Percentiles rank a stretch among this genome's conserved stretches.
These are phyloP conservation scores for Propsilocerus akamusi DNA, from an alignment of 1,140 invertebrate genomes.

Conservation along the genomic window DNA sequence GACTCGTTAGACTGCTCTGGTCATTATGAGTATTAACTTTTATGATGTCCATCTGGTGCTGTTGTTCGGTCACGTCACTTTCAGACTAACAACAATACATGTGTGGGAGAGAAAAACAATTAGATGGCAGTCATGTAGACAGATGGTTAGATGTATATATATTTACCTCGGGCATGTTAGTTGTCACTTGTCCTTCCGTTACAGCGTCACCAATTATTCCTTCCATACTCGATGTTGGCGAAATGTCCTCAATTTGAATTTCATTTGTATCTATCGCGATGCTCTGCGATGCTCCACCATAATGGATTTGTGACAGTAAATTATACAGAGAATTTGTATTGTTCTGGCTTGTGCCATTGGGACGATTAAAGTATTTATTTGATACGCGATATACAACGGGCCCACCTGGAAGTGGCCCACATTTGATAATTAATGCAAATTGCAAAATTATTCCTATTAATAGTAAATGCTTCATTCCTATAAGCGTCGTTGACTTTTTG, in stretches of 20 bases:
- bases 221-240: not conserved
- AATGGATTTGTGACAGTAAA: not conserved
- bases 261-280: not conserved
- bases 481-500: too few species aligned
- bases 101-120: not conserved
- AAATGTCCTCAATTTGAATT: not conserved
- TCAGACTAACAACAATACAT: not conserved
- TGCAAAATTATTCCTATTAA: too few species aligned
- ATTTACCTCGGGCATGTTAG: not conserved
- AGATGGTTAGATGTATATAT: too few species aligned
- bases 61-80: not conserved
- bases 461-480: too few species aligned
- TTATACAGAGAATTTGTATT: not conserved
- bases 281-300: not conserved
- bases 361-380: not conserved
- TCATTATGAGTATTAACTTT: not conserved
- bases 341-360: not conserved
- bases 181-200: too few species aligned
- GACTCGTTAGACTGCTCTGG: not conserved
- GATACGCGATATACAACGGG: not conserved
- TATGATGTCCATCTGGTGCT: not conserved
- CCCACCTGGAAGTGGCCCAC: not conserved
- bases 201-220: too few species aligned
- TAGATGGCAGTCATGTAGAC: not conserved
- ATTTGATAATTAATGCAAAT: too few species aligned